Evolutionary conservation across 2,113 vertebrate species (phyloP), one percentile per base, ranked within the genome.

Genomic region (Sebastes schlegelii): DNA sequence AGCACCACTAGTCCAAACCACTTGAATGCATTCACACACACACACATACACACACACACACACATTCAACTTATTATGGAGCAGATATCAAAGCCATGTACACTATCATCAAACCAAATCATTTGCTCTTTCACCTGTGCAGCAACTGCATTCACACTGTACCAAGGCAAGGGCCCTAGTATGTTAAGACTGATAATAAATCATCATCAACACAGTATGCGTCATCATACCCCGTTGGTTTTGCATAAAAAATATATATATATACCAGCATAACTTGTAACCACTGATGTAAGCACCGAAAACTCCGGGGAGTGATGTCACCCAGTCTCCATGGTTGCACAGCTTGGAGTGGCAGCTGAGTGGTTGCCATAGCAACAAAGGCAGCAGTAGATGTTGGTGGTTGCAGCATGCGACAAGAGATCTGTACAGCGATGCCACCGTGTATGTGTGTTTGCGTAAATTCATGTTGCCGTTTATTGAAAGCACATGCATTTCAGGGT

Each of bases 321-420:
- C 45, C 62, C 63, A 6, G 78, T 81, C 83, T 84, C 93, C 86
- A 92, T 94, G 91, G 91, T 80, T 86, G 93, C 92, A 64, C 58
- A 71, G 88, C 87, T 86, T 91, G 85, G 91, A 94, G 91, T 94
- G 92, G 93, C 90, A 94, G 91, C 88, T 86, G 88, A 91, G 88
- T 88, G 86, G 91, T 90, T 92, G 72, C 72, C 85, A 88, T 87
- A 88, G 91, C 75, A 92, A 93, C 92, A 89, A 52, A 49, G 34
- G 34, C 34, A 54, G 78, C 69, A 87, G 55, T 57, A 17, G 46
- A 57, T 79, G 74, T 55, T 63, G 43, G 71, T 34, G 57, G 74
- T 60, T 79, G 55, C 51, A 78, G 58, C 55, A 63, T 64, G 52
- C 7, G 52, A 82, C 75, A 78, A 75, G 77, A 74, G 12, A 42